These are phyloP conservation scores for Phacellophora camtschatica DNA, from an alignment of 30 jellyfish, hydroid and myxozoan genomes.

Conservation along the genomic window DNA sequence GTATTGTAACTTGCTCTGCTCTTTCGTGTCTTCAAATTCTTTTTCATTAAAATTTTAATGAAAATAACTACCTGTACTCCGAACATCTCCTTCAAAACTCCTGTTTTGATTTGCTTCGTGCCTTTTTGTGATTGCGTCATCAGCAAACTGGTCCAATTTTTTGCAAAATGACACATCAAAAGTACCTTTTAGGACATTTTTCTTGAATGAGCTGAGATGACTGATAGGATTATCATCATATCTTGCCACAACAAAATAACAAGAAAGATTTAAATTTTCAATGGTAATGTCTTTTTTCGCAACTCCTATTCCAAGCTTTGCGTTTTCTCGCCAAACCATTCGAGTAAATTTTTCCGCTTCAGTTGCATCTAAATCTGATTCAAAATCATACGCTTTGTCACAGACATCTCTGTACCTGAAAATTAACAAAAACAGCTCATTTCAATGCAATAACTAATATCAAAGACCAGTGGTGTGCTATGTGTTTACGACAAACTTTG, in stretches of 20 bases:
- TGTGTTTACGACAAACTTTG: no score
- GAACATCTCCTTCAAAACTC: background rate
- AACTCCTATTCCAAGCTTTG: constrained; percentile 82
- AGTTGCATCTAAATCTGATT: constrained; percentile 50
- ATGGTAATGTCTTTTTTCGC: constrained; percentile 63
- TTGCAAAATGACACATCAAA: constrained; percentile 65
- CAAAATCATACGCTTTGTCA: constrained; percentile 67
- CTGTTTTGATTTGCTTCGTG: background rate
- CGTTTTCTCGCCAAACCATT: constrained; percentile 76
- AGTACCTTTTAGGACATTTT: constrained; percentile 46
- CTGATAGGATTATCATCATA: constrained; percentile 51
- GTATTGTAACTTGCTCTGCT: no score
- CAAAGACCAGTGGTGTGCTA: no score
- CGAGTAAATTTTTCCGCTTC: constrained; percentile 69
- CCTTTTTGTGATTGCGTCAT: constrained; percentile 9
- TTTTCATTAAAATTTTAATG: background rate
- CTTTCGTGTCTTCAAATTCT: no score
- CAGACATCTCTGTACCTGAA: constrained; percentile 92
- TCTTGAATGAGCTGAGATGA: constrained; percentile 35
- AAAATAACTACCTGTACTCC: background rate
- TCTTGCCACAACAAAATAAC: constrained; percentile 84
- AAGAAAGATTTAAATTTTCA: constrained; percentile 53
- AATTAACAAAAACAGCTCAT: background rate
- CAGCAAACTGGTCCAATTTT: constrained; percentile 35
- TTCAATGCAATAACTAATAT: no score